Evolutionary conservation across 2,797 vertebrate genomes (phyloP).

Genomic region (Tenualosa ilisha): DNA sequence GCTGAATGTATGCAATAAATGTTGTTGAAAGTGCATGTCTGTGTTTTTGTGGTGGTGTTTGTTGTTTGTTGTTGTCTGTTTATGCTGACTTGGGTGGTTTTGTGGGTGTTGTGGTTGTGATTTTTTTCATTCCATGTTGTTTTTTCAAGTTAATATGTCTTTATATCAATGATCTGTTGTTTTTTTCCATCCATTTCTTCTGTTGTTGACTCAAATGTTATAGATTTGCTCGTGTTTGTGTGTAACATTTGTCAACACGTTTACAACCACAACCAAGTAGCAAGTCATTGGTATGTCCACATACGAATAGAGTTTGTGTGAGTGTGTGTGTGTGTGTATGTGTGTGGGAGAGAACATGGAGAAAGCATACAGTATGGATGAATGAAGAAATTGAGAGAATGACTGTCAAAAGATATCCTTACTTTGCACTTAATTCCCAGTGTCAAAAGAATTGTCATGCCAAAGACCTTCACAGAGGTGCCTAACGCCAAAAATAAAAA

Average conservation of each 20-base stretch:
- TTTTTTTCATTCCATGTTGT: neutral
- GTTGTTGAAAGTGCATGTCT: slow-evolving; percentile 63
- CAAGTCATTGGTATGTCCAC: slow-evolving; percentile 22
- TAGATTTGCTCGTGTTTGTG: slow-evolving; percentile 32
- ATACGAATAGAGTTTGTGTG: slow-evolving; percentile 45
- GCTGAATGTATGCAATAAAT: slow-evolving; percentile 71
- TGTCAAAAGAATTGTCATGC: slow-evolving; percentile 62
- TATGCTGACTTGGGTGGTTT: slow-evolving; percentile 22
- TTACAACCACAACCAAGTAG: neutral
- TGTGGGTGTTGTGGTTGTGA: neutral
- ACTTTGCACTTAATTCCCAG: slow-evolving; percentile 60
- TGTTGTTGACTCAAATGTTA: slow-evolving; percentile 44
- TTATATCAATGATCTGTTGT: neutral
- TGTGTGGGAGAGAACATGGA: neutral
- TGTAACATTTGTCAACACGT: slow-evolving; percentile 30
- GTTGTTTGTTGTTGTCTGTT: slow-evolving; percentile 51
- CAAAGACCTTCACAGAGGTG: slow-evolving; percentile 71
- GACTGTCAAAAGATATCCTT: slow-evolving; percentile 42
- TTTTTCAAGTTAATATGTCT: neutral
- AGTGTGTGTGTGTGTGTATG: slow-evolving; percentile 28
- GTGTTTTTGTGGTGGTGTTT: slow-evolving; percentile 38
- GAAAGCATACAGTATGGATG: neutral
- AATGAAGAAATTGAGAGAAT: neutral
- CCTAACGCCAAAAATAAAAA: slow-evolving; percentile 56
- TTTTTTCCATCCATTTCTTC: slow-evolving; percentile 50